Evolutionary conservation across 1,140 invertebrate genomes (phyloP).

Genomic region (Armadillidium nasatum): DNA sequence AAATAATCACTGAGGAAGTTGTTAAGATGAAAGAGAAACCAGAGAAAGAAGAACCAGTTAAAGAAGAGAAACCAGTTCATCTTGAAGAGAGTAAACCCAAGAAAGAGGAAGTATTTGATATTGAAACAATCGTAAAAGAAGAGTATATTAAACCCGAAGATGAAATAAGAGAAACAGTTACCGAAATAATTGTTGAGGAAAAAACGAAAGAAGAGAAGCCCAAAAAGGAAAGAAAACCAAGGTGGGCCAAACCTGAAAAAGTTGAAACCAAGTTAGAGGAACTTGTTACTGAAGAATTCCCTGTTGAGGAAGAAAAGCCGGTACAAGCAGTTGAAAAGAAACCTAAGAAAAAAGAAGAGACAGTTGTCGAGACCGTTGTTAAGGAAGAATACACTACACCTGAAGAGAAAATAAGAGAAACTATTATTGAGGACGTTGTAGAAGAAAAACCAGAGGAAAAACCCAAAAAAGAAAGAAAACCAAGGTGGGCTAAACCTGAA

Average conservation of each 20-base stretch:
- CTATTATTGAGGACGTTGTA: background rate
- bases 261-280: background rate
- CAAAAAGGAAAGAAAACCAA: conserved; percentile 12
- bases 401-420: conserved; percentile 7
- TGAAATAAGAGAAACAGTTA: no score
- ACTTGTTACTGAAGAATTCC: background rate
- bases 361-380: background rate
- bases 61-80: background rate
- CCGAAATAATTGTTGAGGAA: no score
- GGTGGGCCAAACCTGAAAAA: background rate
- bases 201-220: no score
- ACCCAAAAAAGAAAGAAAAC: background rate
- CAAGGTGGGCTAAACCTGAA: background rate
- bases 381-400: background rate
- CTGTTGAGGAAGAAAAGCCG: background rate
- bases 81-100: conserved; percentile 17
- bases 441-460: conserved; percentile 5
- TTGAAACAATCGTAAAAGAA: no score
- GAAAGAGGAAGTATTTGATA: no score
- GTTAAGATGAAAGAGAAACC: conserved; percentile 6
- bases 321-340: background rate
- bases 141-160: no score
- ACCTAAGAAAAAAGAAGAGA: background rate
- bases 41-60: conserved; percentile 20
- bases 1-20: no score